phyloP scores from a whole-genome alignment of 1,140 invertebrate species.

The Drosophila lacteicornis region DNA sequence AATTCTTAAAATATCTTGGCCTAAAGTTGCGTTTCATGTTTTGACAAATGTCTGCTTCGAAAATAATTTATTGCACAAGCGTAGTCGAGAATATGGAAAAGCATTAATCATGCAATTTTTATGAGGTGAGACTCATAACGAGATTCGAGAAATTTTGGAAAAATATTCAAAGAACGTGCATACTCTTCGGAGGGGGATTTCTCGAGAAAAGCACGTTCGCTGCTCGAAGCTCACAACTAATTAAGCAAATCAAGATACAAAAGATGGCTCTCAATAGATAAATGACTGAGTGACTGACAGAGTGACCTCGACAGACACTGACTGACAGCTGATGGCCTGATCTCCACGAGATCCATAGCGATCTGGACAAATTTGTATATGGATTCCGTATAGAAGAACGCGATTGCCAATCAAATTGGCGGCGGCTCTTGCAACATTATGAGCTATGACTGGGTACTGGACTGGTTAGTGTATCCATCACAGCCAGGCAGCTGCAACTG shows the following conservation, averaged over 20 bases:
- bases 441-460: neutral
- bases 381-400: conserved; percentile 28
- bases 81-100: conserved; percentile 23
- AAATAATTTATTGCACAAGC: conserved; percentile 67
- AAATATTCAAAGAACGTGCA: conserved; percentile 35
- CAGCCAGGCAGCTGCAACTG: conserved; percentile 2
- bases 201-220: conserved; percentile 11
- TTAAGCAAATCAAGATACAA: conserved; percentile 78
- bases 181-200: neutral
- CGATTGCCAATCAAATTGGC: conserved; percentile 66
- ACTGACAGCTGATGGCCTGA: conserved; percentile 47
- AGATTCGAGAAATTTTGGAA: neutral
- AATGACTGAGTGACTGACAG: conserved; percentile 48
- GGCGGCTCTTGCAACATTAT: conserved; percentile 39
- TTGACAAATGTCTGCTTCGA: conserved; percentile 48
- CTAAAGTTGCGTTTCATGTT: conserved; percentile 31
- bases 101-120: conserved; percentile 70
- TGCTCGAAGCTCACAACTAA: conserved; percentile 51
- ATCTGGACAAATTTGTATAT: conserved; percentile 58
- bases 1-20: conserved; percentile 45
- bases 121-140: conserved; percentile 20
- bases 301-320: conserved; percentile 47
- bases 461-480: conserved; percentile 32
- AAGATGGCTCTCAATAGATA: conserved; percentile 63
- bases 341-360: conserved; percentile 23